Evolutionary conservation across 2,113 vertebrate genomes (phyloP), one percentile per base, ranked within the genome.

Genomic region (Machaerirhynchus nigripectus): DNA sequence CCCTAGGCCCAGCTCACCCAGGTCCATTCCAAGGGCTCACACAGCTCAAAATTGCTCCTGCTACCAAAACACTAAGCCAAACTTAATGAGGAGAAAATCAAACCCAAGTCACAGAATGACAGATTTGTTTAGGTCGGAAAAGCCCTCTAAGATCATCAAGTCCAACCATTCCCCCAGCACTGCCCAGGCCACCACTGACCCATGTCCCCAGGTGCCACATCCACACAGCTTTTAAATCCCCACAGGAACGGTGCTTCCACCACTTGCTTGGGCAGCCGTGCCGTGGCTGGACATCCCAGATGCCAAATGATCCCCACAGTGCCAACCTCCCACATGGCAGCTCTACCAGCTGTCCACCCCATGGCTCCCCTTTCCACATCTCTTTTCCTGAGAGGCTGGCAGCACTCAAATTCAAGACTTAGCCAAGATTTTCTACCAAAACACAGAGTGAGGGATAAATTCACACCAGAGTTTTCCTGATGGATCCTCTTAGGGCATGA

Each of bases 311-410:
- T 11, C 10, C 9, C 12, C 4, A 2, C 26, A 44, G 31, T 13
- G 28, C 44, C 1, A 7, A 85, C 53, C 9, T 35, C 39, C 14
- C 0, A 2, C 9, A 16, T 1, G 15, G 65, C 15, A 75, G 26
- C 26, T 47, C 3, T 0, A 61, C 22, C 27, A 63, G 33, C 23
- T 2, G 1, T 16, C 26, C 31, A 42, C 0, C 4, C 28, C 9
- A 20, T 1, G 5, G 39, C 10, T 49, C 13, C 11, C 4, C 23
- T 67, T 73, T 40, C n/a, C 2, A 1, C 1, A 0, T 7, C 33
- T 46, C 60, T 35, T 24, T 31, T 69, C n/a, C 49, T 2, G 0
- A 15, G 68, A 84, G 15, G 12, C 13, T 69, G 1, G 3, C 23
- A 47, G 55, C 14, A 28, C 22, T 4, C 30, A 33, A 59, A 50